Base-by-base conservation (phyloP, 2,888 invertebrate species). In the Lasioglossum vierecki region DNA sequence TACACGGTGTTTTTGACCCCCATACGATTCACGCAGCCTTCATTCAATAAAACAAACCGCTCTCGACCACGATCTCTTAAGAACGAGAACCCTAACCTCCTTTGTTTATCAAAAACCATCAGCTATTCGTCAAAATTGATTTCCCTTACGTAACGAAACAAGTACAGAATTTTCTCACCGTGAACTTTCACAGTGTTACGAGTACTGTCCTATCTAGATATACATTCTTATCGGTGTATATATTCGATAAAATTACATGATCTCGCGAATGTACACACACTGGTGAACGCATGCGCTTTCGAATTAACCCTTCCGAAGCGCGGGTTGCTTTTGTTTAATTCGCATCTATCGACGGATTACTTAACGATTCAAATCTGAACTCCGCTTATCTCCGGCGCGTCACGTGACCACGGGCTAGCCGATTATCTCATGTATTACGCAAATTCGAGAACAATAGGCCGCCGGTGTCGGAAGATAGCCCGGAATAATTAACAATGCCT, bases 281-380 rank as follows among this genome's bases (percentile, higher is more conserved):
- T 1, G 4, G 2, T 22, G 30, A 39, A 76, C 80, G 80, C 84
- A 71, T 80, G 81, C 76, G 85, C 68, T 22, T 5, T 13, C 30
- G 18, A 53, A 57, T 53, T 75, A 71, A 80, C 80, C 77, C 82
- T 80, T 80, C 75, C 78, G 13, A 63, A 82, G 77, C 71, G 70
- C 57, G 39, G 18, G 18, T 74, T 35, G 4, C 13, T 26, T 13
- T 77, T n/a, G 44, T 15, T 44, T 18, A 39, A 35, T 18, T 18
- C 30, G 30, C 18, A 30, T 18, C 6, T 30, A 30, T 30, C 63
- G 63, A 30, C 15, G 30, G 8, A 30, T 63, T 63, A 63, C 15
- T 63, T 63, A 63, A 30, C 15, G 30, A 44, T 66, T 35, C 30
- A 22, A 39, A 11, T 68, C 68, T 68, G 9, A 22, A 2, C 18